Evolutionary conservation across 2,797 vertebrate species (phyloP).

Genomic region (Clarias pachynema): DNA sequence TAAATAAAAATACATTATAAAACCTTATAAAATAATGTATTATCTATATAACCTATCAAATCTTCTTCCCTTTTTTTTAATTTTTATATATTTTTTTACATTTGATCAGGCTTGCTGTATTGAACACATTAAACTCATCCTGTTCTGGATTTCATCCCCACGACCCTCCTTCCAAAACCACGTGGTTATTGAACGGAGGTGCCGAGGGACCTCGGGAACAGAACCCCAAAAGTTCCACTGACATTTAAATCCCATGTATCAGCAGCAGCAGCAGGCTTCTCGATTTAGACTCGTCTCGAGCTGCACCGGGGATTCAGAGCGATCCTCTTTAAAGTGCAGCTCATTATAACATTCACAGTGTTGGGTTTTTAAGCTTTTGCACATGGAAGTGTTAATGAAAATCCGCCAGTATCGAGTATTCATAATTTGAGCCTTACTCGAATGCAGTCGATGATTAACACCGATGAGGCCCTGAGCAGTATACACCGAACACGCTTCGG

Average conservation of each 20-base stretch:
- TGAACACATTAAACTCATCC: neutral
- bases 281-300: slow-evolving; percentile 31
- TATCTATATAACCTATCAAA: neutral
- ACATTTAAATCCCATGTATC: slow-evolving; percentile 47
- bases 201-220: slow-evolving; percentile 50
- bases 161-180: slow-evolving; percentile 15
- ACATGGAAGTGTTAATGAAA: neutral
- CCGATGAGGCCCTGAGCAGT: neutral
- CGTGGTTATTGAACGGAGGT: slow-evolving; percentile 53
- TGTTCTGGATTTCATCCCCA: slow-evolving; percentile 55
- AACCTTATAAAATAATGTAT: too few species aligned
- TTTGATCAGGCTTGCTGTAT: neutral
- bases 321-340: slow-evolving; percentile 3
- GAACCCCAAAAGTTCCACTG: slow-evolving; percentile 33
- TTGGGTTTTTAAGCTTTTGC: neutral
- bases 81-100: neutral
- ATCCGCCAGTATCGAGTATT: neutral
- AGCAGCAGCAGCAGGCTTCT: neutral
- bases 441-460: neutral
- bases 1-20: neutral
- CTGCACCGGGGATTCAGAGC: slow-evolving; percentile 18
- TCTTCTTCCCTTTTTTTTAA: neutral
- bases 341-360: slow-evolving; percentile 16
- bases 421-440: neutral
- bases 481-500: neutral